phyloP scores from a whole-genome alignment of 1,140 invertebrate species.

The Drosophila burlai region DNA sequence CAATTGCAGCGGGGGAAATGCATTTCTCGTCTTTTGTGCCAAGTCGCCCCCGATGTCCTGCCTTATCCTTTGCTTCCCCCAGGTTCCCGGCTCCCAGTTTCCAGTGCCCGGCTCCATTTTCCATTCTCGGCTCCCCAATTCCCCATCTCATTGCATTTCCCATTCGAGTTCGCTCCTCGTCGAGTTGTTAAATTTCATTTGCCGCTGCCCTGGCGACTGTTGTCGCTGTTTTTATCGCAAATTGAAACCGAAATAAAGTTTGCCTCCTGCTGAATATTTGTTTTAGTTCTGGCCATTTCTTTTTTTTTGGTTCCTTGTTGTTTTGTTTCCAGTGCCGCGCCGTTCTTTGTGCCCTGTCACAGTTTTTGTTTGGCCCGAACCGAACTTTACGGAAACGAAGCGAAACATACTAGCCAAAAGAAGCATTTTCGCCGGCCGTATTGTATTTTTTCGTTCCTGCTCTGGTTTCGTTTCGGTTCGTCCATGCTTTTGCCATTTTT shows the following conservation, averaged over 20 bases:
- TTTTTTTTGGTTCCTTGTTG: slow-evolving; percentile 1
- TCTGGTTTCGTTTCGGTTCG: slow-evolving; percentile 21
- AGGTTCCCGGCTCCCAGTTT: not conserved
- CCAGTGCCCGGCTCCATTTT: not conserved
- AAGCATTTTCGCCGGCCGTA: slow-evolving; percentile 47
- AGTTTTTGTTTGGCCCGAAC: slow-evolving; percentile 36
- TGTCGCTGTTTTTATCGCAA: slow-evolving; percentile 80
- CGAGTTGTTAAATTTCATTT: slow-evolving; percentile 81
- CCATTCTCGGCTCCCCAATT: slow-evolving; percentile 3
- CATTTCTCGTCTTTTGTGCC: slow-evolving; percentile 66
- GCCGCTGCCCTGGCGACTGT: slow-evolving; percentile 61
- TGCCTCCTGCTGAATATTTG: slow-evolving; percentile 61
- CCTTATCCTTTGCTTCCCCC: slow-evolving; percentile 7
- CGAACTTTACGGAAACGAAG: slow-evolving; percentile 6
- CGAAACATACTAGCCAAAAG: slow-evolving; percentile 42
- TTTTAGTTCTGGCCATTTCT: slow-evolving; percentile 44
- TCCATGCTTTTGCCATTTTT: slow-evolving; percentile 60
- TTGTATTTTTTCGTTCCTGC: slow-evolving; percentile 36
- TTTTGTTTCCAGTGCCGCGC: slow-evolving; percentile 16
- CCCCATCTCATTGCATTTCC: slow-evolving; percentile 33
- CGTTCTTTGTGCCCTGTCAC: slow-evolving; percentile 41
- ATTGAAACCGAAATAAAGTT: slow-evolving; percentile 82
- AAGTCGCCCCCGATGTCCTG: slow-evolving; percentile 41
- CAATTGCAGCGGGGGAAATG: slow-evolving; percentile 62
- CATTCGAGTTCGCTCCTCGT: slow-evolving; percentile 33